These are phyloP conservation scores for Epinephelus cyanopodus DNA, from an alignment of 2,113 vertebrate species.

Conservation along the genomic window DNA sequence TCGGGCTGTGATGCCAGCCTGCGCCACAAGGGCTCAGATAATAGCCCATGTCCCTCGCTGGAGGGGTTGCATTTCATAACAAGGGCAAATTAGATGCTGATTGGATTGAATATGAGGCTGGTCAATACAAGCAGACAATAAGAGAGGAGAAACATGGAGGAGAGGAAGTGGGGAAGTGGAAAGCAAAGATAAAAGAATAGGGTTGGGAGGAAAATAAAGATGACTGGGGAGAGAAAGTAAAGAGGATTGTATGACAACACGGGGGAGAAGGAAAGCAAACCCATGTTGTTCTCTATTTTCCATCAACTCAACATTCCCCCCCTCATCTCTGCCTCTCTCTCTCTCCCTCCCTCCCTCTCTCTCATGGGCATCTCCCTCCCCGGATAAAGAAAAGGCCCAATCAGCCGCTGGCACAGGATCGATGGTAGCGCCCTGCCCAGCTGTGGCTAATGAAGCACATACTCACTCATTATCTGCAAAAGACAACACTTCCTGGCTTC, in stretches of 20 bases:
- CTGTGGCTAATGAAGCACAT: conserved; percentile 61
- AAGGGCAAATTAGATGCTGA: conserved; percentile 11
- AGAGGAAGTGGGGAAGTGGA: background rate
- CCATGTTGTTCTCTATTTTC: too few relatives aligned
- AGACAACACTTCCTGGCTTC: conserved; percentile 58
- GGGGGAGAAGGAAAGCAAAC: background rate
- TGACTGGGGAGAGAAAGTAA: too few relatives aligned
- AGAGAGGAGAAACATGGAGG: background rate
- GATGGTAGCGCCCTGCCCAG: conserved; percentile 36
- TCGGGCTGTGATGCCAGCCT: background rate
- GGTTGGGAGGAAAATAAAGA: background rate
- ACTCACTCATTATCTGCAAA: conserved; percentile 56
- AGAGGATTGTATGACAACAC: too few relatives aligned
- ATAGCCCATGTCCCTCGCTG: background rate
- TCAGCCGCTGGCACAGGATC: conserved; percentile 27
- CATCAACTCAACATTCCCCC: conserved; percentile 9
- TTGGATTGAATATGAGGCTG: background rate
- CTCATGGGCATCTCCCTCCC: too few relatives aligned
- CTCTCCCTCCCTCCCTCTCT: background rate
- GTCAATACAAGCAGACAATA: background rate
- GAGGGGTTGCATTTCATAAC: conserved; percentile 23
- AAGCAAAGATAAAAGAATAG: background rate
- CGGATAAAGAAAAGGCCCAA: conserved; percentile 18
- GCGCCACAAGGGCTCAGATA: conserved; percentile 17
- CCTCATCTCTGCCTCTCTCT: too few relatives aligned